Evolutionary conservation across 1,140 invertebrate genomes (phyloP), one percentile per base, ranked within the genome.

Genomic region (Druon quercuslanigerum): DNA sequence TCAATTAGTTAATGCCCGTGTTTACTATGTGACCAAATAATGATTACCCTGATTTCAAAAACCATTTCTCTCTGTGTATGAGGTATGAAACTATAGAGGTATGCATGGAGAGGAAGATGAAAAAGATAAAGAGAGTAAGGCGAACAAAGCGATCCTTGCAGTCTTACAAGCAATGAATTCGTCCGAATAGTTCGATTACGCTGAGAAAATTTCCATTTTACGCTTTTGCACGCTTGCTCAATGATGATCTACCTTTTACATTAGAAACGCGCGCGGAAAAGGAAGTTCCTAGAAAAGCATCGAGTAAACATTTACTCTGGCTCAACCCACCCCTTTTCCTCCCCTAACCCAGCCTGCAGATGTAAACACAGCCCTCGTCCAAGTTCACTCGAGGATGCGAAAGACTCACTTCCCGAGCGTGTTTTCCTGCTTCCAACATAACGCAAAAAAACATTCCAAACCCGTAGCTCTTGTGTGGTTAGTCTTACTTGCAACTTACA

Each of bases 171-270:
- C 60, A 66, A 66, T 66, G 60, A 66, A 66, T 66, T 51, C 40
- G 72, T 51, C 72, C 71, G 79, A 80, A 79, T 79, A 72, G 66
- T 70, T 70, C 76, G 77, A 80, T 85, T 82, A 84, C 66, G 78
- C 81, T 83, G 83, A 82, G 85, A 84, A 84, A 86, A 85, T 86
- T 85, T 84, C 77, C 79, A 79, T 66, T 66, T 66, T 79, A 75
- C 81, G 83, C 82, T 86, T 79, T 79, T 46, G 50, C 73, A 70
- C 70, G 71, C 72, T 50, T 40, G 50, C 78, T 76, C 75, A 50
- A 52, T 46, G 60, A 82, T 71, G 52, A 78, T 56, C 40, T 46
- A 46, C 40, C 40, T 46, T 54, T 54, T 19, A 77, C 80, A 82
- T 78, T 81, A 79, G 75, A 66, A 72, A 72, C 52, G 19, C n/a